Evolutionary conservation across 2,797 vertebrate species (phyloP).

Genomic region (Luscinia luscinia): DNA sequence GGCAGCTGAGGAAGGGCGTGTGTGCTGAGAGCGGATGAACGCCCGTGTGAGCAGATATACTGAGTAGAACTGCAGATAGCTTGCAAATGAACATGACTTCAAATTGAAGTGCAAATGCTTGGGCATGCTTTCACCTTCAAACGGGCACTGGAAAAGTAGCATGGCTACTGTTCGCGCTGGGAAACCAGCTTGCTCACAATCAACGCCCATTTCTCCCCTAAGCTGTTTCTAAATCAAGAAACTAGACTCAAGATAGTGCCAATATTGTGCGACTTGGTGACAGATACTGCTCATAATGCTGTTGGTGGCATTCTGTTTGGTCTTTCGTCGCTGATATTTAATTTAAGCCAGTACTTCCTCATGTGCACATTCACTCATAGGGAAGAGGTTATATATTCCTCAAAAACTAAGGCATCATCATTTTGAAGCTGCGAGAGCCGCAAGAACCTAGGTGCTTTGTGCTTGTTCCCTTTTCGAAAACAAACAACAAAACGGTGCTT

Average conservation of each 20-base stretch:
- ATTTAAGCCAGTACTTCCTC: neutral
- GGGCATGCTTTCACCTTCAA: constrained; percentile 43
- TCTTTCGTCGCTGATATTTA: neutral
- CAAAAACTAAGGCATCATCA: neutral
- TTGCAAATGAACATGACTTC: constrained; percentile 74
- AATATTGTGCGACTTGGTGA: constrained; percentile 5
- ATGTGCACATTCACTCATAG: neutral
- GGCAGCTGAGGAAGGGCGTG: neutral
- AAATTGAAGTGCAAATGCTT: constrained; percentile 67
- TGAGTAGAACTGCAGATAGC: constrained; percentile 20
- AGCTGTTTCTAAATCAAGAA: constrained; percentile 11
- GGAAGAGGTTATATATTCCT: neutral
- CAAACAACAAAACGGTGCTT: neutral
- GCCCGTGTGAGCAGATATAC: neutral
- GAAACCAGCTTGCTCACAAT: neutral
- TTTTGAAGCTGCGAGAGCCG: neutral
- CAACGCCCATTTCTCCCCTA: neutral
- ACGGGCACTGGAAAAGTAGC: neutral
- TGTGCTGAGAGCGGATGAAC: neutral
- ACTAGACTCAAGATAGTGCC: neutral
- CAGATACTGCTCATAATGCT: neutral
- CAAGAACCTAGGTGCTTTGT: neutral
- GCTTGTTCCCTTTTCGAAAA: neutral
- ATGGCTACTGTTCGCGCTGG: neutral
- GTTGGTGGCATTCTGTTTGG: neutral